These are phyloP conservation scores for Galeruca laticollis DNA, from an alignment of 2,888 invertebrate genomes.

Conservation along the genomic window DNA sequence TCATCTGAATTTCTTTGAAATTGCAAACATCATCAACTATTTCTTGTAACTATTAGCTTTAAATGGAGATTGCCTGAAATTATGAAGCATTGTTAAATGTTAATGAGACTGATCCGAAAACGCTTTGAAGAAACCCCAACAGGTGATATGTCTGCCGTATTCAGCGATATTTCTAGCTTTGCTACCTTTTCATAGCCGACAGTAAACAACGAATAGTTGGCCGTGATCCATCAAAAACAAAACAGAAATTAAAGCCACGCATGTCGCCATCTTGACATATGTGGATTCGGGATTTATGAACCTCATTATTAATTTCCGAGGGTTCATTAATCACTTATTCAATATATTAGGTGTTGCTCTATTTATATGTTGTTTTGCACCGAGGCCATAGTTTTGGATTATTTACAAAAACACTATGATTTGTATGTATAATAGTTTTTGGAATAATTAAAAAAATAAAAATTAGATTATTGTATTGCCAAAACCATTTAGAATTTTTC, in stretches of 20 bases:
- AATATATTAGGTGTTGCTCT: constrained; percentile 59
- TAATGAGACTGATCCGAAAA: constrained; percentile 58
- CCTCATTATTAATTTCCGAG: constrained; percentile 62
- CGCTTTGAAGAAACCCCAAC: constrained; percentile 58
- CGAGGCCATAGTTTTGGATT: too few relatives aligned
- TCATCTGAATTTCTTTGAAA: too few relatives aligned
- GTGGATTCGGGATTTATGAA: constrained; percentile 57
- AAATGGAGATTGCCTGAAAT: constrained; percentile 40
- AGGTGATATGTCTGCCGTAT: constrained; percentile 55
- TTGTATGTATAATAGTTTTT: too few relatives aligned
- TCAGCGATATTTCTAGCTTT: constrained; percentile 57
- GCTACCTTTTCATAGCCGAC: constrained; percentile 56
- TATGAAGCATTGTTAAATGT: constrained; percentile 55
- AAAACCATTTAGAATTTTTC: too few relatives aligned
- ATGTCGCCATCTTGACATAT: constrained; percentile 61
- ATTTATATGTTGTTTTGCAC: constrained; percentile 46
- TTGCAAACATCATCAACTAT: background rate
- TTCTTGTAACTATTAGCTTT: background rate
- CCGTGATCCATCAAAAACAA: constrained; percentile 62
- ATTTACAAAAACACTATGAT: too few relatives aligned
- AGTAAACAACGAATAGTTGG: constrained; percentile 56
- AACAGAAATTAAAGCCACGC: constrained; percentile 53
- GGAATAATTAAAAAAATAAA: too few relatives aligned
- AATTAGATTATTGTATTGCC: too few relatives aligned
- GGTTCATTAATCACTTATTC: constrained; percentile 60